Base-by-base conservation (phyloP, 2,797 vertebrate species). In the Clarias laeviceps region DNA sequence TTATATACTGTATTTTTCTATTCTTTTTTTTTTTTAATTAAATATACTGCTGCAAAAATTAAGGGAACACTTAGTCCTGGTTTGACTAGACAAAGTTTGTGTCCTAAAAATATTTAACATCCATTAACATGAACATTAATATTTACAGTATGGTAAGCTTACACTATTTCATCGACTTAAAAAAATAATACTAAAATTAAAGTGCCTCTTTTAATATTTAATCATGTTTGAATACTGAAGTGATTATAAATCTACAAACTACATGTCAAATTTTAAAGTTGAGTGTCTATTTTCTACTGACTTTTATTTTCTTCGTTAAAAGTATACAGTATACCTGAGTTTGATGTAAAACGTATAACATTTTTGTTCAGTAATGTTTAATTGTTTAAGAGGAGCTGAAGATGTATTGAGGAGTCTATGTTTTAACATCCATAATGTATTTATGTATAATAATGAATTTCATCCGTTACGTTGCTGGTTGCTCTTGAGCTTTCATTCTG, bases 401-500 rank as follows among this genome's bases (percentile, higher is more conserved):
- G 62, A n/a, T 29, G 64, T 11, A 11, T 29, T 29, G 64, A 65
- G 64, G 27, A 15, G 40, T 29, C 14, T 66, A 32, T 22, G 18
- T 40, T 70, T 61, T 37, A 79, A 79, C 32, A 37, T 69, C 22
- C 22, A 62, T 66, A 29, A 27, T 29, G 54, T 4, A 62, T 73
- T n/a, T n/a, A n/a, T n/a, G n/a, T n/a, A n/a, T n/a, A n/a, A n/a
- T n/a, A n/a, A 40, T 65, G 64, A 24, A 56, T 79, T 74, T 65
- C 11, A 14, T 57, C 37, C 78, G n/a, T 82, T 50, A 27, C 17
- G 80, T 45, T 78, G 62, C 70, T 20, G 24, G 72, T 45, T 32
- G 64, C 3, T 50, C n/a, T 66, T 40, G 24, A 79, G 34, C 68
- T 70, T 85, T 79, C 62, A 29, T 57, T 54, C 61, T 68, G 34